These are phyloP conservation scores for Cecidostiba fungosa DNA, from an alignment of 2,888 invertebrate genomes.

Conservation along the genomic window DNA sequence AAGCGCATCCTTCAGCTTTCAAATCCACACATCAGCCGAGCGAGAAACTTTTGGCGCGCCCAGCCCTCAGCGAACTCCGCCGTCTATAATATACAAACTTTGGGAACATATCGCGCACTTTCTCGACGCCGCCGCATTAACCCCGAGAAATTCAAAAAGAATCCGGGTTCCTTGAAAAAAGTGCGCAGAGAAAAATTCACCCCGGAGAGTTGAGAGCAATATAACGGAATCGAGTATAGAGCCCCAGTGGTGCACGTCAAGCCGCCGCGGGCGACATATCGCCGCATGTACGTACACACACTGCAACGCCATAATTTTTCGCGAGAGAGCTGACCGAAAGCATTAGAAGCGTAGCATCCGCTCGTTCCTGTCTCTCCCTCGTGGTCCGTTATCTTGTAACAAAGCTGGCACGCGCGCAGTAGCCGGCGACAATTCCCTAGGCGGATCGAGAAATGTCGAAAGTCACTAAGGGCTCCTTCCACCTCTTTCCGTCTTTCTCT, in stretches of 20 bases:
- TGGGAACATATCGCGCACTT: neutral
- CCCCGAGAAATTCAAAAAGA: conserved; percentile 37
- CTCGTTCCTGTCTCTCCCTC: conserved; percentile 35
- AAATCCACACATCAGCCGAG: neutral
- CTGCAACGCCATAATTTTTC: conserved; percentile 22
- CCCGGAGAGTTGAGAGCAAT: neutral
- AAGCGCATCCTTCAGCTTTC: too few relatives aligned
- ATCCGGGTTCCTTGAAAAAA: neutral
- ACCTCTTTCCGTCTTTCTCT: neutral
- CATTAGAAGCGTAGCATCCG: conserved; percentile 40
- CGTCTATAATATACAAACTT: neutral
- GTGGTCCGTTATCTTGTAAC: conserved; percentile 58
- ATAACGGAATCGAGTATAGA: conserved; percentile 37
- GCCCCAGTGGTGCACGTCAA: conserved; percentile 35
- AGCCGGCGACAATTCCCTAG: conserved; percentile 60
- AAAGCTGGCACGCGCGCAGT: neutral
- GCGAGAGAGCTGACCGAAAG: conserved; percentile 12
- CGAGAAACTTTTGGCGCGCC: conserved; percentile 20
- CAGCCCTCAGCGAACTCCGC: neutral
- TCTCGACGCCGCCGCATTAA: conserved; percentile 18
- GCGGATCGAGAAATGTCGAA: conserved; percentile 58
- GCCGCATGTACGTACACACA: conserved; percentile 17
- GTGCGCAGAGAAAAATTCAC: neutral
- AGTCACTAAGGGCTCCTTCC: conserved; percentile 57
- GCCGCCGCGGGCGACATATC: conserved; percentile 13